These are phyloP conservation scores for Sisyra terminalis DNA, from an alignment of 2,888 invertebrate species.

Conservation along the genomic window DNA sequence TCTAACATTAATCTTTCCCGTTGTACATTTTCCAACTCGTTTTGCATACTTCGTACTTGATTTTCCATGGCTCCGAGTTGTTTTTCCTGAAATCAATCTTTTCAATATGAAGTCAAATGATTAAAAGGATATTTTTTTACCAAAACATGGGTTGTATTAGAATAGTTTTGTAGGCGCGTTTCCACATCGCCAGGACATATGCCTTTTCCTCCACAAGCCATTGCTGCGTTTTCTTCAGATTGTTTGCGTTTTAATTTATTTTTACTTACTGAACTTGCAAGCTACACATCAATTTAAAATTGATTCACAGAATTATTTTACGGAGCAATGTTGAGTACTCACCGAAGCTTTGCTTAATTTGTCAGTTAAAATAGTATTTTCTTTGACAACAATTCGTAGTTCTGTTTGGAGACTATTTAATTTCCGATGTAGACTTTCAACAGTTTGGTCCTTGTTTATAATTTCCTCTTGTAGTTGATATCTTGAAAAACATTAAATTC, in stretches of 20 bases:
- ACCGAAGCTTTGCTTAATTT: slow-evolving; percentile 25
- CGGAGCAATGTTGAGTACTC: slow-evolving; percentile 20
- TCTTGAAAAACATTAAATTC: slow-evolving; percentile 16
- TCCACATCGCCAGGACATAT: slow-evolving; percentile 29
- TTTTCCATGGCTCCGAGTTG: slow-evolving; percentile 40
- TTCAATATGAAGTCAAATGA: background rate
- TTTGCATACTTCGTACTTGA: slow-evolving; percentile 38
- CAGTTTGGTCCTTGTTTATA: slow-evolving; percentile 41
- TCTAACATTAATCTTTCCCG: slow-evolving; percentile 33
- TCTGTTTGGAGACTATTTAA: slow-evolving; percentile 43
- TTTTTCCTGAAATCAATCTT: slow-evolving; percentile 30
- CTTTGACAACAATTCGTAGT: slow-evolving; percentile 41
- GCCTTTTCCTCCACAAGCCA: background rate
- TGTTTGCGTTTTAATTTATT: too few relatives aligned
- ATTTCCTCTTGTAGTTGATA: slow-evolving; percentile 46
- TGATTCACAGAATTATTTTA: slow-evolving; percentile 3
- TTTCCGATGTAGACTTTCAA: slow-evolving; percentile 43
- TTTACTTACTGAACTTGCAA: background rate
- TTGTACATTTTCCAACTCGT: slow-evolving; percentile 31
- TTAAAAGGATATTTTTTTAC: slow-evolving; percentile 16
- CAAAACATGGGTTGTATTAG: slow-evolving; percentile 27
- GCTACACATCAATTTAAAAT: background rate
- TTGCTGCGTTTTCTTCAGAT: background rate
- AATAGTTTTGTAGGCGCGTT: slow-evolving; percentile 25
- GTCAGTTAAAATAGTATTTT: slow-evolving; percentile 38